Base-by-base conservation (phyloP, 2,113 vertebrate species). In the Petroica traversi region DNA sequence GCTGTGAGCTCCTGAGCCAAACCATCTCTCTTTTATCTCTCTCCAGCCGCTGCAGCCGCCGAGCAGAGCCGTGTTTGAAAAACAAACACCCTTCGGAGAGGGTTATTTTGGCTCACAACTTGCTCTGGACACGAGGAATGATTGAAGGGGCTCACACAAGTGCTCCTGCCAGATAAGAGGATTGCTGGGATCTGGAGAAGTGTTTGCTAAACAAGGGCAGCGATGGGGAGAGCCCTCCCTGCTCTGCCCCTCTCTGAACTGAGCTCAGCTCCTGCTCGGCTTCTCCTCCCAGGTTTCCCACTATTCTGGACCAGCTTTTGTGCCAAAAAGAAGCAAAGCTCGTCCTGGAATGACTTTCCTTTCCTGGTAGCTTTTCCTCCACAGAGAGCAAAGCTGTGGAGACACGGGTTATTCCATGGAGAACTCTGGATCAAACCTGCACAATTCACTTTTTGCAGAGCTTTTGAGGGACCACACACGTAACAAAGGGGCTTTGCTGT, bases 161-260 rank as follows among this genome's bases (percentile, higher is more conserved):
- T 68, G 81, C 33, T 85, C 12, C n/a, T 93, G 58, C 19, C 59
- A 73, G 72, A 34, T 90, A 81, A 89, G 55, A 49, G 64, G 41
- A 89, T 71, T 89, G 68, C 54, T 61, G 24, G n/a, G 61, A 85
- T 83, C 59, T 76, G 74, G 49, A 68, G 48, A 48, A 25, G 33
- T 95, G 93, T 97, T 97, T 96, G 83, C 93, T 92, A 96, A 97
- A 96, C 95, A 97, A 69, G 20, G 46, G 33, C 5, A 92, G 24
- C 0, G 3, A 74, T 48, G 31, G 54, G 59, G 57, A 83, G 58
- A 31, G 79, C 66, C 57, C 31, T 64, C 57, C 41, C 61, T 61
- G 59, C 91, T 76, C 68, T 51, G 74, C 24, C 38, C 23, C 34
- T 83, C 62, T 28, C 45, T 46, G 41, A 72, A 15, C 28, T 1